phyloP scores from a whole-genome alignment of 2,888 invertebrate species.

The Pheosia gnoma region DNA sequence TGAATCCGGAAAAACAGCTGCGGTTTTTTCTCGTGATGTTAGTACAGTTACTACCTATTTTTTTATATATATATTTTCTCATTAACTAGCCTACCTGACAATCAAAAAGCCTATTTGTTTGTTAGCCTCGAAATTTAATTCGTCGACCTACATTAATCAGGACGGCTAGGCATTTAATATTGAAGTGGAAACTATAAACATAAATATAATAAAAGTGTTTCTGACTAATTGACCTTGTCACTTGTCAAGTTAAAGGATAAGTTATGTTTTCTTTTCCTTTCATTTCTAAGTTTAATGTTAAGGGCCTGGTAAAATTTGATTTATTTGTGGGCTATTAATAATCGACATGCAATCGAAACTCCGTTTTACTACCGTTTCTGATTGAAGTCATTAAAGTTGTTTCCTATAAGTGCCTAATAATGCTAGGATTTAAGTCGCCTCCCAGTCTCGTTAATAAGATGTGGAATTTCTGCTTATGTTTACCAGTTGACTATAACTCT shows the following conservation, averaged over 20 bases:
- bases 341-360: no score
- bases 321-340: no score
- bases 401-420: no score
- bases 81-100: conserved; percentile 22
- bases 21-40: conserved; percentile 17
- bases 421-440: no score
- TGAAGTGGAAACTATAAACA: no score
- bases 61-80: conserved; percentile 10
- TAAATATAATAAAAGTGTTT: neutral
- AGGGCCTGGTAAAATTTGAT: no score
- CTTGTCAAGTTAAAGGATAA: neutral
- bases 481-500: no score
- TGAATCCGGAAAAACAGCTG: conserved; percentile 33
- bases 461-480: no score
- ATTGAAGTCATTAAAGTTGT: no score
- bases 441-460: no score
- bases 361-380: no score
- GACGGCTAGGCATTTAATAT: neutral
- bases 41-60: conserved; percentile 15
- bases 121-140: conserved; percentile 4
- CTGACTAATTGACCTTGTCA: neutral
- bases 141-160: neutral
- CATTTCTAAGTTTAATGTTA: no score
- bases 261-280: neutral
- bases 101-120: conserved; percentile 4